Percentiles rank a stretch among this genome's conserved stretches.
Evolutionary conservation across 1,140 invertebrate species (phyloP).

Genomic region (Heliothis virescens): DNA sequence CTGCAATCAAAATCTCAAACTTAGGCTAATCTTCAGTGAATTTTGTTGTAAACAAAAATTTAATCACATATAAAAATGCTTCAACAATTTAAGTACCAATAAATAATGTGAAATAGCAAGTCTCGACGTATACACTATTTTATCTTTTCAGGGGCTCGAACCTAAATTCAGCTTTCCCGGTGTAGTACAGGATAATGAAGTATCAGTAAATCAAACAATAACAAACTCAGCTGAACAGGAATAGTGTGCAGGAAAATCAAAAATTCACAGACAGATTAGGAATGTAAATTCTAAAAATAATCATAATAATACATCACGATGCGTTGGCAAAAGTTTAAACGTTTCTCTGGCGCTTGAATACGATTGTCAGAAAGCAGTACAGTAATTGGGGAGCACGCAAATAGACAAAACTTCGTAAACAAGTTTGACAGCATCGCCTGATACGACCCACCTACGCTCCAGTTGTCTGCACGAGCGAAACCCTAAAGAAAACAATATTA

Average conservation of each 20-base stretch:
- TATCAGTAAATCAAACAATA: background rate
- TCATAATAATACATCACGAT: slow-evolving; percentile 28
- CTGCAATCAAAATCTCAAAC: background rate
- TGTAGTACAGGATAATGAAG: background rate
- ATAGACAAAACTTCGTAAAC: slow-evolving; percentile 73
- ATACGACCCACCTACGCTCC: slow-evolving; percentile 66
- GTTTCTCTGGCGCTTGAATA: slow-evolving; percentile 54
- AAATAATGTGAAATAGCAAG: slow-evolving; percentile 8
- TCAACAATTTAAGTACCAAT: slow-evolving; percentile 24
- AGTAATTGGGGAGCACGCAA: slow-evolving; percentile 58
- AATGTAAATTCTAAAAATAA: slow-evolving; percentile 35
- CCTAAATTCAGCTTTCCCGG: slow-evolving; percentile 1
- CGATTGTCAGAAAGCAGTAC: slow-evolving; percentile 55
- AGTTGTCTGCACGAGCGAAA: slow-evolving; percentile 53
- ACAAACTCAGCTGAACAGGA: slow-evolving; percentile 1
- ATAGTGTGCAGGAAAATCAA: background rate
- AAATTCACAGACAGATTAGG: slow-evolving; percentile 18
- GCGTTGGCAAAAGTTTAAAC: slow-evolving; percentile 52
- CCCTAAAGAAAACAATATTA: slow-evolving; percentile 55
- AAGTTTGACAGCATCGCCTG: slow-evolving; percentile 70
- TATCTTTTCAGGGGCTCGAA: slow-evolving; percentile 7
- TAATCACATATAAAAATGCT: background rate
- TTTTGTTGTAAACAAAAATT: background rate
- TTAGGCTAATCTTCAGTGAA: slow-evolving; percentile 11
- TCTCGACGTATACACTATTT: slow-evolving; percentile 17